A percentile compares a stretch with the other conserved stretches of the same genome.
These are phyloP conservation scores for Galaxias olidus DNA, from an alignment of 2,797 vertebrate genomes.

Conservation along the genomic window DNA sequence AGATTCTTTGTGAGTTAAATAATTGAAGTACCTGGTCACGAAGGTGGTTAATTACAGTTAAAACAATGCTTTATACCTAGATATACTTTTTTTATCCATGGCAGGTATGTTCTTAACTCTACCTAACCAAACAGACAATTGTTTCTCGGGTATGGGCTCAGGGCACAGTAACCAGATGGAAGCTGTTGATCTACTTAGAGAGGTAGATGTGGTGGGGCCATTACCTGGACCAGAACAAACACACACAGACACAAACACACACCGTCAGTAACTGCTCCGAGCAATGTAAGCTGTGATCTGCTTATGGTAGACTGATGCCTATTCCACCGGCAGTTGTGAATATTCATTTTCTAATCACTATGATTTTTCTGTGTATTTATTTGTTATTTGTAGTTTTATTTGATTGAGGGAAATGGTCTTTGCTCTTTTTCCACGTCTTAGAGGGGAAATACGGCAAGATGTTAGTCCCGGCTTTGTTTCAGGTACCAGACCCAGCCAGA, in stretches of 20 bases:
- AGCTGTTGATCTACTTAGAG: slow-evolving; percentile 75
- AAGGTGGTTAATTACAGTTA: no score
- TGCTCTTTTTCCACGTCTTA: no score
- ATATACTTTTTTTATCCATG: no score
- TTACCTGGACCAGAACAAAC: slow-evolving; percentile 70
- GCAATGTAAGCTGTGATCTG: slow-evolving; percentile 30
- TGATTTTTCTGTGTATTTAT: no score
- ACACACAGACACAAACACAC: slow-evolving; percentile 30
- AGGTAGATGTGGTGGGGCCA: slow-evolving; percentile 67
- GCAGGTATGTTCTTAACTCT: no score
- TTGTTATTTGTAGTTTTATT: background rate
- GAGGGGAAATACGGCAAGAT: no score
- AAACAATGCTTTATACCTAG: background rate
- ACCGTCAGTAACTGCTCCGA: slow-evolving; percentile 30
- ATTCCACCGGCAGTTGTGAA: slow-evolving; percentile 49
- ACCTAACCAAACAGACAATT: slow-evolving; percentile 63
- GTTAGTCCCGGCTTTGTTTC: no score
- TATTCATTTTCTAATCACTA: slow-evolving; percentile 11
- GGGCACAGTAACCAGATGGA: slow-evolving; percentile 72
- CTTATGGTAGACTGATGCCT: slow-evolving; percentile 5
- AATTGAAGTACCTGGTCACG: no score
- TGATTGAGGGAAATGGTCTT: no score
- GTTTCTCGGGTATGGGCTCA: slow-evolving; percentile 59
- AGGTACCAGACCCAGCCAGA: no score
- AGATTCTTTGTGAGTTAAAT: no score